Percentiles rank a stretch among this genome's conserved stretches.
These are phyloP conservation scores for Lates japonicus DNA, from an alignment of 2,797 vertebrate genomes.

Conservation along the genomic window DNA sequence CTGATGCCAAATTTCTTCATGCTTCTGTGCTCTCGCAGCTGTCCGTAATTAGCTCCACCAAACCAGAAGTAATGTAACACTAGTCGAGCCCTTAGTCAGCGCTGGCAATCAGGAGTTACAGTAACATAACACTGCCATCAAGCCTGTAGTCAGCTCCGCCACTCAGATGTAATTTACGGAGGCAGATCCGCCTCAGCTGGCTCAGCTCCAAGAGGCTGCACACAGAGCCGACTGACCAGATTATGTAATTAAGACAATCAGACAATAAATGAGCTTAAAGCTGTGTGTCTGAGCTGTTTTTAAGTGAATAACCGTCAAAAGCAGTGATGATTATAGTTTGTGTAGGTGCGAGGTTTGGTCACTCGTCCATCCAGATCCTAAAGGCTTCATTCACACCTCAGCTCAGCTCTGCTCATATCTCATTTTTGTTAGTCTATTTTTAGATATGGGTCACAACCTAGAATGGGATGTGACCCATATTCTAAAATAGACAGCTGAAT, in stretches of 20 bases:
- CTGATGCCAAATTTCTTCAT: neutral
- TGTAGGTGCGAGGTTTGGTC: neutral
- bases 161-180: constrained; percentile 40
- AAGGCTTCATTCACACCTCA: neutral
- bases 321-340: neutral
- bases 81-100: constrained; percentile 47
- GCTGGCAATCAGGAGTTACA: constrained; percentile 16
- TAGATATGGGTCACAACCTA: constrained; percentile 23
- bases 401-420: constrained; percentile 26
- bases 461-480: constrained; percentile 26
- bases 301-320: neutral
- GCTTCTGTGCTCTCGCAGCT: constrained; percentile 34
- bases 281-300: neutral
- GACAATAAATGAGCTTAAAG: neutral
- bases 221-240: too few relatives aligned
- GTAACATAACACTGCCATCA: constrained; percentile 49
- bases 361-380: too few relatives aligned
- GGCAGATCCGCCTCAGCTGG: neutral
- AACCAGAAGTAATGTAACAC: constrained; percentile 36
- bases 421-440: constrained; percentile 37
- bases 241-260: constrained; percentile 12
- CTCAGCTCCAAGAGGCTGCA: neutral
- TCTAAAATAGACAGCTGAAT: constrained; percentile 28
- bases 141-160: constrained; percentile 29
- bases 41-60: constrained; percentile 6